Base-by-base conservation (phyloP, 2,888 invertebrate genomes). In the Pseudoips prasinana region DNA sequence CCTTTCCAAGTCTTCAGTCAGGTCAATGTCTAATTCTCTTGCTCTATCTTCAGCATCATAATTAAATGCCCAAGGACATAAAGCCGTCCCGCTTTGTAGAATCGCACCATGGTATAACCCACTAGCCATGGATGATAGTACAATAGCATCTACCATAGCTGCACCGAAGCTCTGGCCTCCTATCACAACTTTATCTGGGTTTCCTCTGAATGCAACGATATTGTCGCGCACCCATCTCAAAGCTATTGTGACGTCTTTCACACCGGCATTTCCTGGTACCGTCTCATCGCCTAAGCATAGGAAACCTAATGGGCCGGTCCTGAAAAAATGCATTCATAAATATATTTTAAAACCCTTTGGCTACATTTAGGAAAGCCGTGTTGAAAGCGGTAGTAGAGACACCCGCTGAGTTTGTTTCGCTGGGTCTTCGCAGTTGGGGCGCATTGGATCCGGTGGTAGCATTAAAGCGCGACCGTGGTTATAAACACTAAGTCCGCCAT, bases 191-290 rank as follows among this genome's bases (percentile, higher is more conserved):
- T 67, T 73, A 1, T 73, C 50, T 1, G 87, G 68, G 35, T 80
- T 77, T n/a, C 88, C 88, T 34, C 71, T 66, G 33, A 88, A 88
- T 0, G 86, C 87, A 1, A 76, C 62, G 3, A 87, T 83, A 39
- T 87, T 88, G 35, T 88, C 88, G 27, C 78, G 59, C 1, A 85
- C 64, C 88, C 88, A 88, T 24, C 83, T 60, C 23, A 88, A 39
- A 1, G 82, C 87, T 22, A 72, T 31, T 0, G 86, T 65, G 0
- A 78, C 71, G 35, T 88, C 87, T 44, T 86, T 88, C 0, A 72
- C 62, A 1, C 79, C 88, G 1, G 74, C 78, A 24, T 88, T 88
- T 4, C 87, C 88, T 8, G 88, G 80, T 25, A 81, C 70, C 35
- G 59, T 54, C 10, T 81, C 77, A 20, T 77, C 66, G 20, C 61